phyloP scores from a whole-genome alignment of 2,113 vertebrate species.

The Oryctolagus cuniculus region mOryCun1.1 NC_091434.1:61230501-61231000 shows the following conservation, averaged over 20 bases:
- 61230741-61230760: not conserved
- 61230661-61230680: not conserved
- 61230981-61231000: conserved; percentile 13
- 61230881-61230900: not conserved
- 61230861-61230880: not conserved
- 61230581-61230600: not conserved
- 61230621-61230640: conserved; percentile 10
- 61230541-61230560: not conserved
- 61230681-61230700: not conserved
- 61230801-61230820: conserved; percentile 23
- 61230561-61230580: conserved; percentile 25
- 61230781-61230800: conserved; percentile 61
- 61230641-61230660: not conserved
- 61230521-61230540: conserved; percentile 23
- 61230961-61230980: not conserved
- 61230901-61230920: not conserved
- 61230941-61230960: conserved; percentile 41
- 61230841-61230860: conserved; percentile 61
- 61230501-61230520: conserved; percentile 10
- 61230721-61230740: conserved; percentile 35
- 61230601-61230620: not conserved
- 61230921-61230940: not conserved
- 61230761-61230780: conserved; percentile 35
- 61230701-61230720: not conserved
- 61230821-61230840: conserved; percentile 59